A percentile compares a stretch with the other conserved stretches of the same genome.
These are phyloP conservation scores for Lysiphlebus fabarum DNA, from an alignment of 1,140 invertebrate genomes.

Conservation along the genomic window DNA sequence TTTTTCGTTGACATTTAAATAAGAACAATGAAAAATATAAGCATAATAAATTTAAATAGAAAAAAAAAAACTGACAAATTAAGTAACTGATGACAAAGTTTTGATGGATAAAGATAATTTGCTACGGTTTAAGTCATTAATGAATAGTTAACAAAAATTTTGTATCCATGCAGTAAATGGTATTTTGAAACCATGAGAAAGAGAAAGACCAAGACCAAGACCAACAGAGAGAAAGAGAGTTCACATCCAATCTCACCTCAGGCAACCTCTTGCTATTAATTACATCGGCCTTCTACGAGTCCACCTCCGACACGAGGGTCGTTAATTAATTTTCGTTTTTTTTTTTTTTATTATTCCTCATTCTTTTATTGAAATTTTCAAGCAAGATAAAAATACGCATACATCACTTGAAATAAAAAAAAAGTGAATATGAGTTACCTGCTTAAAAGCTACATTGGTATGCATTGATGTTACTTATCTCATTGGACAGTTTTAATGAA, in stretches of 20 bases:
- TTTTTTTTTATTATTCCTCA: slow-evolving; percentile 5
- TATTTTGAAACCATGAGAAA: no score
- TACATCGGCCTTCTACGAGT: slow-evolving; percentile 24
- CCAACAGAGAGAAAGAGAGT: no score
- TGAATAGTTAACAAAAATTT: no score
- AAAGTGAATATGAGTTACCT: not conserved
- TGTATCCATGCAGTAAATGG: no score
- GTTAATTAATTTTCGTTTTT: slow-evolving; percentile 23
- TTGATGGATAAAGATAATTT: no score
- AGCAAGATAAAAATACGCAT: slow-evolving; percentile 4
- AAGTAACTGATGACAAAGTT: no score
- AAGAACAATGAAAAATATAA: no score
- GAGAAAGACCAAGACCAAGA: no score
- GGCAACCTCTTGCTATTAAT: slow-evolving; percentile 37
- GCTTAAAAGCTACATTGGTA: not conserved
- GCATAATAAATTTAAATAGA: no score
- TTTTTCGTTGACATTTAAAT: no score
- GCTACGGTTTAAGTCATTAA: no score
- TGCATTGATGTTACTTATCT: slow-evolving; percentile 7
- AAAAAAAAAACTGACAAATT: no score
- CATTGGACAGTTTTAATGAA: not conserved
- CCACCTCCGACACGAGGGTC: slow-evolving; percentile 9
- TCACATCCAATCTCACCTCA: slow-evolving; percentile 30
- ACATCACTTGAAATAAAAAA: not conserved
- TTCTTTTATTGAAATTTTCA: slow-evolving; percentile 4